These are phyloP conservation scores for Pammene fasciana DNA, from an alignment of 2,888 invertebrate species.

Conservation along the genomic window DNA sequence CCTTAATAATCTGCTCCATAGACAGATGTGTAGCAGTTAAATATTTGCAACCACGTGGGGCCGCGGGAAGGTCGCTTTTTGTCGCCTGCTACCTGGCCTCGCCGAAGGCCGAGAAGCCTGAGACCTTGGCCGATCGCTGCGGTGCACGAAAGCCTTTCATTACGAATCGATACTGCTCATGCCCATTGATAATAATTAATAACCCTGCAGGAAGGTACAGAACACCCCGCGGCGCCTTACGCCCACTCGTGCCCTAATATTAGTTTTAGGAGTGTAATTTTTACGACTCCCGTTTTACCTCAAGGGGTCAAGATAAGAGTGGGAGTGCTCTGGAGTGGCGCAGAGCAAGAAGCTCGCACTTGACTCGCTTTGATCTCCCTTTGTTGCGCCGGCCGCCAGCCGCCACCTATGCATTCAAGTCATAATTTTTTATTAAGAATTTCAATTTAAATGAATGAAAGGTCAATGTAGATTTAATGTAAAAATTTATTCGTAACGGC, in stretches of 20 bases:
- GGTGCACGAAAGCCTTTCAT: constrained; percentile 65
- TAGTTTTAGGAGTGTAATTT: constrained; percentile 74
- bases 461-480: constrained; percentile 50
- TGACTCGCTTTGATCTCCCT: constrained; percentile 71
- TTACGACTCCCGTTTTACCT: constrained; percentile 78
- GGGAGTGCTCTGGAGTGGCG: constrained; percentile 64
- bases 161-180: constrained; percentile 73
- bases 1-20: constrained; percentile 67
- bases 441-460: constrained; percentile 59
- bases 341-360: constrained; percentile 65
- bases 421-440: constrained; percentile 64
- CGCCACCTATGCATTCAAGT: constrained; percentile 55
- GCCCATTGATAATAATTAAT: constrained; percentile 77
- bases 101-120: constrained; percentile 56
- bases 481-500: constrained; percentile 59
- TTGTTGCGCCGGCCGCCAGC: constrained; percentile 54
- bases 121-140: constrained; percentile 61
- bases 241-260: constrained; percentile 66
- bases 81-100: constrained; percentile 48
- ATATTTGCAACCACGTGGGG: constrained; percentile 65
- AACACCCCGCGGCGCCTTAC: constrained; percentile 60
- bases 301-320: constrained; percentile 74
- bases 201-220: constrained; percentile 55
- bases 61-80: constrained; percentile 53
- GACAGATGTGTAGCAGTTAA: constrained; percentile 67